These are phyloP conservation scores for Podotricha telesiphe DNA, from an alignment of 2,888 invertebrate species.

Conservation along the genomic window DNA sequence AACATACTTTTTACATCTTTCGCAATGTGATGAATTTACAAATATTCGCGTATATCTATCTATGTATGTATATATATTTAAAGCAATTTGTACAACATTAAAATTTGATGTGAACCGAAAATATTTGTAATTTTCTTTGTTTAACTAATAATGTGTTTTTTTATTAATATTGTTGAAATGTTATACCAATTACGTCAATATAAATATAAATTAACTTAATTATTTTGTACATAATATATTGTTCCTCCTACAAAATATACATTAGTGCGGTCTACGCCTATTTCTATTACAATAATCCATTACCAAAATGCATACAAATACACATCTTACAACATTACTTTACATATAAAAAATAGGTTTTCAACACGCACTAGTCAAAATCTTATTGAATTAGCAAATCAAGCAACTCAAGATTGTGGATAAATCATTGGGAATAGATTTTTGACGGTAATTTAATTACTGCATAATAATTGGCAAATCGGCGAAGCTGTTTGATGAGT, in stretches of 20 bases:
- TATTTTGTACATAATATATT: conserved; percentile 78
- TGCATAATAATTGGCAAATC: neutral
- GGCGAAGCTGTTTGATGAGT: neutral
- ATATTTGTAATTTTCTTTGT: neutral
- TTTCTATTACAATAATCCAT: conserved; percentile 42
- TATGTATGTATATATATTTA: conserved; percentile 48
- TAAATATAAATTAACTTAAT: conserved; percentile 71
- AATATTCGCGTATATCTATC: conserved; percentile 61
- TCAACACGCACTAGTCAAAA: conserved; percentile 31
- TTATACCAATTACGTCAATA: conserved; percentile 26
- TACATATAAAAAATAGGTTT: conserved; percentile 25
- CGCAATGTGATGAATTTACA: conserved; percentile 74
- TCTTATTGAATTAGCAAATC: neutral
- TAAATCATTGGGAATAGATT: neutral
- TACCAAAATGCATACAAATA: conserved; percentile 42
- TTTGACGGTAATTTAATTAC: neutral
- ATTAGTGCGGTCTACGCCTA: conserved; percentile 41
- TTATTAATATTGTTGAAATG: neutral
- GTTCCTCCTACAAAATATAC: conserved; percentile 51
- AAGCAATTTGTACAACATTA: conserved; percentile 15
- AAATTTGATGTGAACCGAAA: neutral
- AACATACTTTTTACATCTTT: conserved; percentile 80
- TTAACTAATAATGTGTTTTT: neutral
- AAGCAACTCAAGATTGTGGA: neutral
- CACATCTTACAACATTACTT: conserved; percentile 27